These are phyloP conservation scores for Neomicropteryx cornuta DNA, from an alignment of 1,140 invertebrate genomes.

Conservation along the genomic window DNA sequence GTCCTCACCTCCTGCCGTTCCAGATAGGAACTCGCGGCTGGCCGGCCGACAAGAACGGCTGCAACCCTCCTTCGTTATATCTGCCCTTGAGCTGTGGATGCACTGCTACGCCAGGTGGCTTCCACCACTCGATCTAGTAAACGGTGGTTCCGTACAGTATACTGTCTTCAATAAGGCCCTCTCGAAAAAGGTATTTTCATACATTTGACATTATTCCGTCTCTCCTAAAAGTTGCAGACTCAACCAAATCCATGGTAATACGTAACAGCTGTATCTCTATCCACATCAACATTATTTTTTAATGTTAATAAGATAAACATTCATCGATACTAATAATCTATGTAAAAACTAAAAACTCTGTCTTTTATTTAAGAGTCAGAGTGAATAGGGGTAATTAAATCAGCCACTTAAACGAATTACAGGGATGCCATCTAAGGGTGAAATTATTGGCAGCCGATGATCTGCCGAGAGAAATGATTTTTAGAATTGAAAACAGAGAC, in stretches of 20 bases:
- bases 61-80: constrained; percentile 40
- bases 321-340: not conserved
- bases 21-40: constrained; percentile 6
- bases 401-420: no score
- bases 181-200: constrained; percentile 17
- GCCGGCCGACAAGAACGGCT: constrained; percentile 21
- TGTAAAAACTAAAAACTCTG: not conserved
- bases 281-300: not conserved
- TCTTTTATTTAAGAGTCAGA: not conserved
- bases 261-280: not conserved
- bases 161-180: constrained; percentile 23
- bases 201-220: not conserved
- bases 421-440: no score
- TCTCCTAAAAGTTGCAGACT: not conserved
- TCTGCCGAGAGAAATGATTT: no score
- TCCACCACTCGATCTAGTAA: constrained; percentile 66
- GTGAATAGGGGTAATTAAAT: not conserved
- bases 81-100: constrained; percentile 66
- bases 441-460: no score
- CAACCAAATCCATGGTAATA: not conserved
- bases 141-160: constrained; percentile 48
- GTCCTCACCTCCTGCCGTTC: constrained; percentile 9
- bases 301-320: not conserved
- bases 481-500: no score
- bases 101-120: constrained; percentile 87